A percentile compares a stretch with the other conserved stretches of the same genome.
Conservation (phyloP, 2,888 invertebrate genomes). For the Cosmia pyralina region DNA sequence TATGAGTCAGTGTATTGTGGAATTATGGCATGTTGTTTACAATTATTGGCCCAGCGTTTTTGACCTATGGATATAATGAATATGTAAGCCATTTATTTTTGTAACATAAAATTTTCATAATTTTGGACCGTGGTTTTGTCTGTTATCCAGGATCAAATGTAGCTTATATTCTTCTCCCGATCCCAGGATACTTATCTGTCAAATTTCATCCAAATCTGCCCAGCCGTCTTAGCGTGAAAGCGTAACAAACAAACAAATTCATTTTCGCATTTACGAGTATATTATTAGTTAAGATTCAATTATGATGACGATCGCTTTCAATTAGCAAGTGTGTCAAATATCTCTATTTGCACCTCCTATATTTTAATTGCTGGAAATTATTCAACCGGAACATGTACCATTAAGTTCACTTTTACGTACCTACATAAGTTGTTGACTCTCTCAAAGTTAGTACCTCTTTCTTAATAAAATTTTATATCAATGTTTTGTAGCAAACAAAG, state of each 20-base stretch:
- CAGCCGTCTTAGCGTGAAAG: too few species aligned
- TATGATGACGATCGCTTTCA: background rate
- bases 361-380: too few species aligned
- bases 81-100: background rate
- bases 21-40: slow-evolving; percentile 9
- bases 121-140: background rate
- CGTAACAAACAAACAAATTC: too few species aligned
- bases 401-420: background rate
- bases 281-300: too few species aligned
- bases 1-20: slow-evolving; percentile 28
- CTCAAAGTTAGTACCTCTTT: background rate
- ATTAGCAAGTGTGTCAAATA: background rate
- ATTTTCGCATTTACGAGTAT: too few species aligned
- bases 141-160: too few species aligned
- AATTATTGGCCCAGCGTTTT: slow-evolving; percentile 22
- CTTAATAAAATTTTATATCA: background rate
- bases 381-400: background rate
- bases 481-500: slow-evolving; percentile 17
- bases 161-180: too few species aligned
- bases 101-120: background rate
- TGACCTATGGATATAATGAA: background rate
- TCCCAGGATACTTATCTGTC: too few species aligned
- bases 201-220: too few species aligned
- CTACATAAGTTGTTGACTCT: background rate
- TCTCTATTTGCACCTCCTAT: too few species aligned